Evolutionary conservation across 2,888 invertebrate genomes (phyloP), one percentile per base, ranked within the genome.

Genomic region (Trichacis sp.): DNA sequence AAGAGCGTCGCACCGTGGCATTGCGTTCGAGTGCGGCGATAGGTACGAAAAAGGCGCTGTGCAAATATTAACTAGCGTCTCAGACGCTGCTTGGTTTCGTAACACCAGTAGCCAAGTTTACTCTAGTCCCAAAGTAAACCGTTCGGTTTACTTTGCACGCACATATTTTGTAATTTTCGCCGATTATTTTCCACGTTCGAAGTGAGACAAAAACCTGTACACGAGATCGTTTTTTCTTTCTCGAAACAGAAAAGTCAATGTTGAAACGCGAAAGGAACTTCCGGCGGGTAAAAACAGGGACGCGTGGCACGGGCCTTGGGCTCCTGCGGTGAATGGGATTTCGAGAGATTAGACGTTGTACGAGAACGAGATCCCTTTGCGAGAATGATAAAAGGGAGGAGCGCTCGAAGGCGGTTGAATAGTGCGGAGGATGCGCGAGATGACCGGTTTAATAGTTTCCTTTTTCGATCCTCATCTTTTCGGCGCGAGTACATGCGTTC

Each of bases 11-110:
- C 65, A 67, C 62, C 59, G 59, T 58, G 58, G 62, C 59, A 59
- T 66, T 50, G 11, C 33, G 68, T 65, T 60, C 63, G 62, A 63
- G 49, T 54, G 55, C 57, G 62, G 53, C 55, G 63, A 64, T 60
- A 68, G 65, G 64, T 61, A 71, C 53, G 70, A 73, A 73, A 76
- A 74, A 71, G 68, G 67, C 74, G 63, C 74, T 79, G 78, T 80
- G 80, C 82, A 84, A 84, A 84, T 84, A 84, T 84, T 84, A 83
- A 81, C 83, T 77, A 75, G 75, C 75, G 75, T 73, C 73, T 72
- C 73, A 75, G 75, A 76, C 73, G 68, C 72, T 73, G 74, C 76
- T 74, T 76, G 74, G 76, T 82, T 79, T 80, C 78, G 80, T 83
- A 84, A 84, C 75, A 82, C 83, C 77, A 76, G 83, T 83, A 82